These are phyloP conservation scores for Heliconius ismenius DNA, from an alignment of 2,888 invertebrate genomes.

Conservation along the genomic window DNA sequence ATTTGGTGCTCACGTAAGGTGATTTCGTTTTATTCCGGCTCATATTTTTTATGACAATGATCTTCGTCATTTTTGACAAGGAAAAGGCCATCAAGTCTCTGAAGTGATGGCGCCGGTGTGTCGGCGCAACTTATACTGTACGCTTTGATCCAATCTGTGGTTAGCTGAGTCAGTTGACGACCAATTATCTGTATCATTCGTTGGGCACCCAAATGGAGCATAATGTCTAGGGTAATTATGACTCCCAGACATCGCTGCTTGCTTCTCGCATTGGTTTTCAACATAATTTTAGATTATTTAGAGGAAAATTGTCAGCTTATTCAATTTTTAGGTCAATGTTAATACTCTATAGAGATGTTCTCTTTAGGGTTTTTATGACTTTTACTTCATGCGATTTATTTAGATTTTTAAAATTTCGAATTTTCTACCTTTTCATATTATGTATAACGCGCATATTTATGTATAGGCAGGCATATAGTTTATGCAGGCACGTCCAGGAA, in stretches of 20 bases:
- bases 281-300: constrained; percentile 12
- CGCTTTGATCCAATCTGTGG: constrained; percentile 75
- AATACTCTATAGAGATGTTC: background rate
- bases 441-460: no score
- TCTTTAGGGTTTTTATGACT: background rate
- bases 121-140: constrained; percentile 62
- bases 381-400: background rate
- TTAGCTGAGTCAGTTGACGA: constrained; percentile 67
- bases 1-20: constrained; percentile 74
- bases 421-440: no score
- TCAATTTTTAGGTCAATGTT: background rate
- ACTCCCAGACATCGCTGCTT: constrained; percentile 58
- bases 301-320: background rate
- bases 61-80: constrained; percentile 82
- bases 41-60: constrained; percentile 76
- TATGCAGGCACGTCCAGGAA: no score
- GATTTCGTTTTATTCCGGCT: constrained; percentile 71
- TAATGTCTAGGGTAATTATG: constrained; percentile 81
- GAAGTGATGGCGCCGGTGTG: constrained; percentile 75
- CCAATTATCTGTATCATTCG: constrained; percentile 81
- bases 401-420: no score
- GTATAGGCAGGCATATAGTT: no score
- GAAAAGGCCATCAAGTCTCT: constrained; percentile 81
- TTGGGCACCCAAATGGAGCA: constrained; percentile 77
- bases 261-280: constrained; percentile 6